These are phyloP conservation scores for Exaiptasia diaphana DNA, from an alignment of 64 coral and sea anemone species.

Conservation along the genomic window DNA sequence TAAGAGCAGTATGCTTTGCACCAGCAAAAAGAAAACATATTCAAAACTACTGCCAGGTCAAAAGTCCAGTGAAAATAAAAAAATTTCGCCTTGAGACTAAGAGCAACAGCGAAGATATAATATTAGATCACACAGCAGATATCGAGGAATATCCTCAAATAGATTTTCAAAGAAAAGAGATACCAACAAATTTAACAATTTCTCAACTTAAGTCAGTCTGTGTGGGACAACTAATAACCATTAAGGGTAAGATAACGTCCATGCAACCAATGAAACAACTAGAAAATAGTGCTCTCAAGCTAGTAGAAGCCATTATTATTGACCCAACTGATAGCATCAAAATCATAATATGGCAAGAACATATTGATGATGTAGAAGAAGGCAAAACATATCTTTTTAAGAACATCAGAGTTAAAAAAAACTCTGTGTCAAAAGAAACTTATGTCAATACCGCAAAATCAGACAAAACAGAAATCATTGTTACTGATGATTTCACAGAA, in stretches of 20 bases:
- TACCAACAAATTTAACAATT: constrained; percentile 30
- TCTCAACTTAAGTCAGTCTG: background rate
- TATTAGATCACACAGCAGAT: constrained; percentile 19
- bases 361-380: constrained; percentile 29
- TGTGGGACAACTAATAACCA: constrained; percentile 33
- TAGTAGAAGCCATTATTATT: constrained; percentile 30
- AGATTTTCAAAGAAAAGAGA: constrained; percentile 15
- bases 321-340: constrained; percentile 39
- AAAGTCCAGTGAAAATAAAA: constrained; percentile 44
- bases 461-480: constrained; percentile 1
- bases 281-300: background rate
- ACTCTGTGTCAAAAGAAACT: constrained; percentile 5
- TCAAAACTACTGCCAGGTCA: background rate
- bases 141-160: constrained; percentile 23
- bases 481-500: constrained; percentile 18
- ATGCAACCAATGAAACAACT: constrained; percentile 19
- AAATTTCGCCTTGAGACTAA: constrained; percentile 34
- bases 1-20: constrained; percentile 48
- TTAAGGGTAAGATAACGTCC: constrained; percentile 35
- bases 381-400: constrained; percentile 55
- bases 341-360: constrained; percentile 22
- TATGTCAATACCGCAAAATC: constrained; percentile 48
- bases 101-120: constrained; percentile 4
- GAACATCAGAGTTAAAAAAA: constrained; percentile 28
- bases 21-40: constrained; percentile 6